Evolutionary conservation across 2,888 invertebrate species (phyloP).

Genomic region (Drosophila rubida): DNA sequence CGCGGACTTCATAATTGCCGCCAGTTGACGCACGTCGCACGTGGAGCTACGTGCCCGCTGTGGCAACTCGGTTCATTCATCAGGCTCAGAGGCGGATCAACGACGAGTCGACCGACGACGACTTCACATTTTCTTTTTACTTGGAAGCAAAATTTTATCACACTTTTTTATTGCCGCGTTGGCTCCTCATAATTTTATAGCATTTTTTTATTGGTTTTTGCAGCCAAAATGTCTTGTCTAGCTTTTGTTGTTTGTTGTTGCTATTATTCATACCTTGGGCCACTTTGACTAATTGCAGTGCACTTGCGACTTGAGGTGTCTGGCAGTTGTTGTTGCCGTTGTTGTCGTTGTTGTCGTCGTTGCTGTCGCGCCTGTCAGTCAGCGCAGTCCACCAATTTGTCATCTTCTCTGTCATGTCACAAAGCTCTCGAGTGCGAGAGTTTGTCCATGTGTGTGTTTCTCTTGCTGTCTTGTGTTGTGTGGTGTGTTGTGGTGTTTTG

Average conservation of each 20-base stretch:
- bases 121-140: constrained; percentile 34
- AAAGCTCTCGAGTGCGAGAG: constrained; percentile 39
- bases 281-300: constrained; percentile 79
- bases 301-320: constrained; percentile 67
- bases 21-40: constrained; percentile 77
- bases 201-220: constrained; percentile 57
- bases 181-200: constrained; percentile 72
- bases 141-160: constrained; percentile 69
- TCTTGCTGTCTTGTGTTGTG: constrained; percentile 6
- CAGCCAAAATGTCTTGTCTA: constrained; percentile 58
- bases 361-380: constrained; percentile 66
- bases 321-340: constrained; percentile 57
- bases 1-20: constrained; percentile 76
- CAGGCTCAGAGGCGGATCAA: constrained; percentile 36
- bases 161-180: constrained; percentile 74
- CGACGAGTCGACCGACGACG: constrained; percentile 3
- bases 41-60: constrained; percentile 68
- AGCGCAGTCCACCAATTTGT: constrained; percentile 73
- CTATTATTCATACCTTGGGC: constrained; percentile 46
- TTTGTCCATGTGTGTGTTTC: constrained; percentile 2
- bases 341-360: constrained; percentile 25
- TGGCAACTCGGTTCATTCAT: constrained; percentile 17
- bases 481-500: too few species aligned
- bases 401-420: constrained; percentile 76
- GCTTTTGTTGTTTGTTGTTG: constrained; percentile 13